phyloP scores from a whole-genome alignment of 2,888 invertebrate species.

The Drosophila pseudotakahashii region DNA sequence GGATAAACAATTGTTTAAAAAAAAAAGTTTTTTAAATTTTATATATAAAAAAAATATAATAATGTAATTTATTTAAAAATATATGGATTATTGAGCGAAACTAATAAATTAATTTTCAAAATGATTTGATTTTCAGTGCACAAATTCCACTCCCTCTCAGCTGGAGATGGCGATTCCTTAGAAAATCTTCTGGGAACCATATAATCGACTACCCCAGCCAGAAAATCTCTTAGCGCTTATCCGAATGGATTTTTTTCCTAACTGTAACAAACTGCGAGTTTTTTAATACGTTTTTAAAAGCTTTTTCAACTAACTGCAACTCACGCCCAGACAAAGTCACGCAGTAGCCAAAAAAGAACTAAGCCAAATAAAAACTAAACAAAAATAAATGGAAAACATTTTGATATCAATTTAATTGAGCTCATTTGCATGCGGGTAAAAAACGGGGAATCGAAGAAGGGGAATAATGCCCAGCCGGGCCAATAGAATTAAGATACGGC shows the following conservation, averaged over 20 bases:
- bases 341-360: constrained; percentile 35
- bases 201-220: constrained; percentile 4
- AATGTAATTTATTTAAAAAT: too few relatives aligned
- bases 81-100: too few relatives aligned
- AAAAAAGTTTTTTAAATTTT: too few relatives aligned
- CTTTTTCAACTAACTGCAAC: constrained; percentile 59
- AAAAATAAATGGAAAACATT: constrained; percentile 51
- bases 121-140: constrained; percentile 11
- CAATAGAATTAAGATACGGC: constrained; percentile 71
- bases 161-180: constrained; percentile 48
- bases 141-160: constrained; percentile 36
- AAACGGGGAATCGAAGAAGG: constrained; percentile 5
- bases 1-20: too few relatives aligned
- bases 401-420: constrained; percentile 69
- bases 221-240: constrained; percentile 27
- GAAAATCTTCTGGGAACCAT: constrained; percentile 36
- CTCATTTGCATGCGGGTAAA: constrained; percentile 63
- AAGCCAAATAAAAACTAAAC: constrained; percentile 26
- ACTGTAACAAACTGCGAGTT: constrained; percentile 43
- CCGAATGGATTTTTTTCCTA: constrained; percentile 32
- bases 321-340: constrained; percentile 40
- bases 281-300: constrained; percentile 66
- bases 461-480: constrained; percentile 45
- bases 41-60: too few relatives aligned
- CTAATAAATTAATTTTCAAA: too few relatives aligned